Percentiles rank a stretch among this genome's conserved stretches.
Evolutionary conservation across 1,140 invertebrate species (phyloP).

Genomic region (Pogonognathellus flavescens): DNA sequence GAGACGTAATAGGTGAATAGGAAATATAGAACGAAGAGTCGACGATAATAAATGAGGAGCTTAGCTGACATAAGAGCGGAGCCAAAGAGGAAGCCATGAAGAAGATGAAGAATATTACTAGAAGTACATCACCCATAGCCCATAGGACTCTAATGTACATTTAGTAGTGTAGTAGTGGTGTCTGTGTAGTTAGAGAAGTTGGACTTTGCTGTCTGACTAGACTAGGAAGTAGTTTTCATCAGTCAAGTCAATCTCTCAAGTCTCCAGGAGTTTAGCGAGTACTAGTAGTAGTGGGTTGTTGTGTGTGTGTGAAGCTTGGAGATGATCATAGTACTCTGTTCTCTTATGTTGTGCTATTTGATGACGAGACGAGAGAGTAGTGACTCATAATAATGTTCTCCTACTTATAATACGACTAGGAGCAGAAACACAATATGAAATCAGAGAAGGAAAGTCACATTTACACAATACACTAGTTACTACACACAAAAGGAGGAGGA

Average conservation of each 20-base stretch:
- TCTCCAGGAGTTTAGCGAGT: too few species aligned
- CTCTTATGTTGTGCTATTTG: too few species aligned
- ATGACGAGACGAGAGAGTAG: not conserved
- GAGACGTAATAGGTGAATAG: not conserved
- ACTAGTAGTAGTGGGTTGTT: not conserved
- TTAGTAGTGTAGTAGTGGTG: too few species aligned
- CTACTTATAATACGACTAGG: not conserved
- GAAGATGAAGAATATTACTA: not conserved
- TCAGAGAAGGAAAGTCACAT: constrained; percentile 43
- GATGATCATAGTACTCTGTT: too few species aligned
- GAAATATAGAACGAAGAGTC: not conserved
- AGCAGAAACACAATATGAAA: constrained; percentile 4
- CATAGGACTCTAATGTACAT: too few species aligned
- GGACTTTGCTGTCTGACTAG: not conserved
- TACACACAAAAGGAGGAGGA: constrained; percentile 15
- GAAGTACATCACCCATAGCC: too few species aligned
- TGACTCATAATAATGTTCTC: constrained; percentile 30
- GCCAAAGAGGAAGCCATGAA: constrained; percentile 13
- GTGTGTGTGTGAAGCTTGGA: not conserved
- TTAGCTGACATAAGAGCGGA: constrained; percentile 21
- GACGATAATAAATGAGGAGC: constrained; percentile 40
- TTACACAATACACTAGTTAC: constrained; percentile 15
- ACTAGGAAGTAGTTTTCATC: not conserved
- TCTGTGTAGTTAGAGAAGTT: too few species aligned
- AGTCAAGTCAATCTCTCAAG: not conserved